Percentiles rank a stretch among this genome's conserved stretches.
phyloP scores from a whole-genome alignment of 1,140 invertebrate genomes.

The Meloidogyne exigua region DNA sequence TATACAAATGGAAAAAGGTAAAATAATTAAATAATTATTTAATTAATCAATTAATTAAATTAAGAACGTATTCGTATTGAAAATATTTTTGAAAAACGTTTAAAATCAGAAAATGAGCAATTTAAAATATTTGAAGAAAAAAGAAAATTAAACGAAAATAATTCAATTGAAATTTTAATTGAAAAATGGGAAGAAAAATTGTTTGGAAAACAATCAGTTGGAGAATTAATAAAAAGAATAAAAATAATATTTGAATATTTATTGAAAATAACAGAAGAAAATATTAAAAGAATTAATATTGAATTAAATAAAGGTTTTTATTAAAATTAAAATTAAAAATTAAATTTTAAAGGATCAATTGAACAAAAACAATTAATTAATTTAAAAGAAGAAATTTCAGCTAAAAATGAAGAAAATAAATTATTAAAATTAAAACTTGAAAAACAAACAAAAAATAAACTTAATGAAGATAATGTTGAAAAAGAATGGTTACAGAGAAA shows the following conservation, averaged over 20 bases:
- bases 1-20: slow-evolving; percentile 5
- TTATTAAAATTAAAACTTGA: neutral
- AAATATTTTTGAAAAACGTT: slow-evolving; percentile 2
- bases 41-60: neutral
- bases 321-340: neutral
- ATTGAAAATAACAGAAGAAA: neutral
- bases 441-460: neutral
- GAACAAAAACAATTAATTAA: slow-evolving; percentile 7
- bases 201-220: neutral
- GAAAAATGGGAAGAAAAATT: slow-evolving; percentile 10
- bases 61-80: neutral
- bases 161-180: neutral
- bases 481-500: neutral
- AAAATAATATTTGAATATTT: slow-evolving; percentile 1
- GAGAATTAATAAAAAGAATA: neutral
- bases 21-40: neutral
- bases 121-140: neutral
- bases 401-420: neutral
- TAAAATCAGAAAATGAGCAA: slow-evolving; percentile 10
- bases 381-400: neutral
- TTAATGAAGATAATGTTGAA: neutral
- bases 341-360: neutral
- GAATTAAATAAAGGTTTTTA: slow-evolving; percentile 6
- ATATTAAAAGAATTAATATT: neutral
- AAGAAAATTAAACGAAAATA: neutral